Base-by-base conservation (phyloP, 2,888 invertebrate genomes). In the Silvanus unidentatus region DNA sequence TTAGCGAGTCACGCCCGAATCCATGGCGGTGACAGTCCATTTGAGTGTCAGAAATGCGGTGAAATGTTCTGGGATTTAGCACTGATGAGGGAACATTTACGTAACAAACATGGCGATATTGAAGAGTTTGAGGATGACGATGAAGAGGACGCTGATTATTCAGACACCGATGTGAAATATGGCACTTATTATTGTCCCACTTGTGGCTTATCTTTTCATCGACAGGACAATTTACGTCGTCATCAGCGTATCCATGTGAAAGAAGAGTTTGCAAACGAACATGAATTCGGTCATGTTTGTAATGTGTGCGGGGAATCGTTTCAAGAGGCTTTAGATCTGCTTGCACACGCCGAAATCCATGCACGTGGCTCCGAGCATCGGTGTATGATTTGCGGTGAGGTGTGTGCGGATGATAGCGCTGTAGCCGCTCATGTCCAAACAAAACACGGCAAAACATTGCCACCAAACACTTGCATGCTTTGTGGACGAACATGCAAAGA, bases 291-390 rank as follows among this genome's bases (percentile, higher is more conserved):
- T 46, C 86, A 88, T 66, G 77, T 82, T 52, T 90, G 89, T 67
- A 85, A 82, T 64, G 86, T 84, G 29, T 89, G 89, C 67, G 88
- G 88, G 38, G 86, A 87, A 70, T 79, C 79, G 49, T 89, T 87
- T 67, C 77, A 80, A 34, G 86, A 86, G 73, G 86, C 86, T 42
- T 70, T 86, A 58, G 86, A 86, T 65, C 75, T 88, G 54, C 73
- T 87, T 36, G 86, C 88, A 13, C 88, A 88, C 70, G 86, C 87
- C 1, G 88, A 88, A 73, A 75, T 82, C 3, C 88, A 89, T 68
- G 83, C 86, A 34, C 73, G 83, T 60, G 78, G 73, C 45, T 71
- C 75, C 39, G 76, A 77, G 10, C 75, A 75, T 46, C 57, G 82
- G 42, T 83, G 83, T 62, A 76, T 82, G 65, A 69, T 81, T 35